Evolutionary conservation across 1,140 invertebrate genomes (phyloP).

Genomic region (Cyrtorhinus lividipennis): DNA sequence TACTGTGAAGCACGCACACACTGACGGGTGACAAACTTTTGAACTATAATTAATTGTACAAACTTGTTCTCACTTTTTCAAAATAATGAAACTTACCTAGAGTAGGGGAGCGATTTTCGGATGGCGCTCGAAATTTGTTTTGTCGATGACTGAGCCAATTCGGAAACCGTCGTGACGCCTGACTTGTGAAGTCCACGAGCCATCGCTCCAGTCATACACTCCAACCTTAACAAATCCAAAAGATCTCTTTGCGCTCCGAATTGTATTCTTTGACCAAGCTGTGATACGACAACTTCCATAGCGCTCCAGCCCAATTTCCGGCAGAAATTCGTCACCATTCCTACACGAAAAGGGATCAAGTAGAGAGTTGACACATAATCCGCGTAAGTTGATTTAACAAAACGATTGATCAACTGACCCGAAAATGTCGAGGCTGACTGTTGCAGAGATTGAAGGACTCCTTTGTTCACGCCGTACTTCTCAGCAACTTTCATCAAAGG

Average conservation of each 20-base stretch:
- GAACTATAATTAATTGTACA: too few relatives aligned
- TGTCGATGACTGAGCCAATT: slow-evolving; percentile 57
- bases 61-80: too few relatives aligned
- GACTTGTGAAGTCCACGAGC: slow-evolving; percentile 73
- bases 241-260: slow-evolving; percentile 90
- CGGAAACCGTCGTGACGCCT: slow-evolving; percentile 62
- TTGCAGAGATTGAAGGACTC: slow-evolving; percentile 81
- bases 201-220: slow-evolving; percentile 65
- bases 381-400: not conserved
- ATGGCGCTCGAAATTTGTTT: slow-evolving; percentile 60
- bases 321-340: slow-evolving; percentile 87
- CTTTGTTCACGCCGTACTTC: slow-evolving; percentile 76
- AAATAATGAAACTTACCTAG: too few relatives aligned
- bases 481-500: slow-evolving; percentile 58
- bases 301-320: slow-evolving; percentile 83
- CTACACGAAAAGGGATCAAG: slow-evolving; percentile 35
- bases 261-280: slow-evolving; percentile 85
- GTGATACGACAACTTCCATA: slow-evolving; percentile 72
- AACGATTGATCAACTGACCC: slow-evolving; percentile 40
- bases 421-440: slow-evolving; percentile 92
- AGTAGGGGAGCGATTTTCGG: slow-evolving; percentile 64
- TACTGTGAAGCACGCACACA: too few relatives aligned
- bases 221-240: slow-evolving; percentile 75
- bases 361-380: not conserved
- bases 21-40: too few relatives aligned